Evolutionary conservation across 1,140 invertebrate genomes (phyloP), one percentile per base, ranked within the genome.

Genomic region (Brachionus plicatilis): DNA sequence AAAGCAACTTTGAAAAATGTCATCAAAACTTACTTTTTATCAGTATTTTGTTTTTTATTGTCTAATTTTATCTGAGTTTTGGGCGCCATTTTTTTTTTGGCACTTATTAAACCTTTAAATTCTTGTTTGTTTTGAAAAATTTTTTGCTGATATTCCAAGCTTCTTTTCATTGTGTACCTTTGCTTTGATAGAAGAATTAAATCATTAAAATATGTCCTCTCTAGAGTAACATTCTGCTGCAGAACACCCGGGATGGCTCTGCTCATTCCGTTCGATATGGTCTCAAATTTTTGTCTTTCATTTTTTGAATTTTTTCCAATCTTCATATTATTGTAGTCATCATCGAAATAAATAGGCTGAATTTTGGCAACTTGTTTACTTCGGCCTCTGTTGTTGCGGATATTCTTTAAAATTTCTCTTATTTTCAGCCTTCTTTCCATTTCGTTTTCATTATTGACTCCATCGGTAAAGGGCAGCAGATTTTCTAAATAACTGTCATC

Each of bases 201-300:
- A 76, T 76, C 72, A n/a, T 50, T 47, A 50, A 24, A 76, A 50
- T 76, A 76, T 3, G 17, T 76, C 8, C 72, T 24, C 17, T 76
- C 72, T 14, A 76, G 11, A 27, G 72, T 76, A 47, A 76, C 33
- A 76, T 76, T 76, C 29, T 76, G 72, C 50, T 76, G 72, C 20
- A 76, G 50, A 27, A 76, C 72, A 76, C 72, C 72, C 2, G 72
- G 72, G 3, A 76, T 24, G 50, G 72, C 72, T 50, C 72, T 11
- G n/a, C 72, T 76, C 72, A 76, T 50, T 3, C 72, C 72, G 33
- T 76, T 76, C 17, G 72, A 50, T 12, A 76, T 50, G 9, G n/a
- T 20, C 3, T 76, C 45, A 29, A 27, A 76, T 76, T 76, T 76
- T 50, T 76, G 72, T 8, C 29, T 76, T 12, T 47, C 27, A 20